These are phyloP conservation scores for Metellina segmentata DNA, from an alignment of 2,888 invertebrate genomes.

Conservation along the genomic window DNA sequence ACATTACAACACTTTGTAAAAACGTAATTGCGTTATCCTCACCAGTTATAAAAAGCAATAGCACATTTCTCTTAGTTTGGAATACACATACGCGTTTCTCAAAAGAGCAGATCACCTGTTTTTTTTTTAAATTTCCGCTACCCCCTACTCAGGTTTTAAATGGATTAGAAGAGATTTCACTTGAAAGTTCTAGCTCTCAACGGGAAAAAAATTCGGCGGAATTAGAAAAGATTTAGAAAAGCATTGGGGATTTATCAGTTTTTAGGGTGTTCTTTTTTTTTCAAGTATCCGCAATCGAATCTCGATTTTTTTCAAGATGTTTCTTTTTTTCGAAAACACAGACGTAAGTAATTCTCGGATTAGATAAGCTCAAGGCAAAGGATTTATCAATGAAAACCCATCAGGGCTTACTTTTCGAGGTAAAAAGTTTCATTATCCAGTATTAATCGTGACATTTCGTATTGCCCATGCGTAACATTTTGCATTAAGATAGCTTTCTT, in stretches of 20 bases:
- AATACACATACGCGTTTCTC: background rate
- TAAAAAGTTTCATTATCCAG: background rate
- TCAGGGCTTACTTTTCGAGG: background rate
- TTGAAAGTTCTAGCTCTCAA: background rate
- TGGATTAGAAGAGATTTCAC: background rate
- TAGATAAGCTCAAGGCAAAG: background rate
- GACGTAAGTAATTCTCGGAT: background rate
- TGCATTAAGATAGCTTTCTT: too few species aligned
- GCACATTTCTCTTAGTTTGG: background rate
- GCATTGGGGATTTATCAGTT: background rate
- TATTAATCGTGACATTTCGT: too few species aligned
- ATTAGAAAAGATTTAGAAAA: background rate
- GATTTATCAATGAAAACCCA: background rate
- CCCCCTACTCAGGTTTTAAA: background rate
- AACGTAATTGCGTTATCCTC: background rate
- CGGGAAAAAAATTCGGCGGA: background rate
- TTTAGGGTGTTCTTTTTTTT: background rate
- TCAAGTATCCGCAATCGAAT: background rate
- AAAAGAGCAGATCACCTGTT: background rate
- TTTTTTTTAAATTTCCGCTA: background rate
- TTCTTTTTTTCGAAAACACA: background rate
- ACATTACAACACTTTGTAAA: background rate
- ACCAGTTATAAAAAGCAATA: background rate
- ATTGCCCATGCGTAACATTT: too few species aligned
- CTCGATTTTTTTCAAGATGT: background rate